Evolutionary conservation across 2,888 invertebrate genomes (phyloP).

Genomic region (Argyra leucocephala): DNA sequence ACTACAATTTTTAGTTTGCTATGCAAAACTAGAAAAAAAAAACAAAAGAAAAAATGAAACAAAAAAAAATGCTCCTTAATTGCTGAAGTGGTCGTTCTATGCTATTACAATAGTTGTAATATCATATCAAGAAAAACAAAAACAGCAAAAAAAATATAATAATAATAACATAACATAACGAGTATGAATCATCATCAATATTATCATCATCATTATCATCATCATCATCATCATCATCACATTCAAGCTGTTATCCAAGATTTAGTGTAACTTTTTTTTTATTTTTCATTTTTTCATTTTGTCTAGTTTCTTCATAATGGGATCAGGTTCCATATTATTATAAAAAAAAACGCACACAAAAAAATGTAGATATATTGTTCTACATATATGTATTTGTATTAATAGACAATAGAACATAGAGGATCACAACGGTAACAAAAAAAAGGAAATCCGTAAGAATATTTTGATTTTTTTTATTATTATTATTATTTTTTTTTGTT

Average conservation of each 20-base stretch:
- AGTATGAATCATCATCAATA: not conserved
- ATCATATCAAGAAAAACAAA: not conserved
- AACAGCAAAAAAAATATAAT: too few species aligned
- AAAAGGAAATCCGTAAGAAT: too few species aligned
- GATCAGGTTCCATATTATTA: not conserved
- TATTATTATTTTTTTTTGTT: too few species aligned
- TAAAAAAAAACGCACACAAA: too few species aligned
- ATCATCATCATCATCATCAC: conserved; percentile 4
- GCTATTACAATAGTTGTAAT: not conserved
- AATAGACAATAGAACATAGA: too few species aligned
- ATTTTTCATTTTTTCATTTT: not conserved
- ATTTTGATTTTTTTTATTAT: too few species aligned
- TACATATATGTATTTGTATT: too few species aligned
- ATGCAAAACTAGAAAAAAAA: too few species aligned
- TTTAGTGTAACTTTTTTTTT: not conserved
- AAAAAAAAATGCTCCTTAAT: not conserved
- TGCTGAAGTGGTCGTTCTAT: not conserved
- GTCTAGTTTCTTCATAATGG: not conserved
- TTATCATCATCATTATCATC: conserved; percentile 6
- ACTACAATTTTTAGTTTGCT: too few species aligned
- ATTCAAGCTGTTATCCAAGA: not conserved
- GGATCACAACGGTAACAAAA: too few species aligned
- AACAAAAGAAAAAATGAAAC: not conserved
- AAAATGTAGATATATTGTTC: too few species aligned
- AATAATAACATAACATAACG: not conserved